Conservation (phyloP, 2,113 vertebrate genomes). For the Phrynocephalus versicolor region DNA sequence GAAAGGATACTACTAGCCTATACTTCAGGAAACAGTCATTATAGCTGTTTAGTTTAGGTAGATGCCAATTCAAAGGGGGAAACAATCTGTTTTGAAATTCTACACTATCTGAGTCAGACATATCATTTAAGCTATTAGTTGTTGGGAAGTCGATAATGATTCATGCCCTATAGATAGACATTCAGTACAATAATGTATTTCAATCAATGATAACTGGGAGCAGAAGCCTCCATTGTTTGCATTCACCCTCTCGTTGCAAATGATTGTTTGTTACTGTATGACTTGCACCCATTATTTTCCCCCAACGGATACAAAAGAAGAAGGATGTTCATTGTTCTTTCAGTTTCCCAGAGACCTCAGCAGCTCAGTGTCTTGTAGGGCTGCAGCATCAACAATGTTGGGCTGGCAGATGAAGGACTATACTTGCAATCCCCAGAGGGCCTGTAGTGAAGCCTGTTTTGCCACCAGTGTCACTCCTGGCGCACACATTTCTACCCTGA, state of each 20-base stretch:
- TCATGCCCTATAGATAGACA: background rate
- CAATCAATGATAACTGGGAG: background rate
- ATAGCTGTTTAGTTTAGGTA: background rate
- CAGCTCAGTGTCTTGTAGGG: background rate
- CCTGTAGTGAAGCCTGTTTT: background rate
- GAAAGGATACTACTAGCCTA: background rate
- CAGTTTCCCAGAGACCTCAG: background rate
- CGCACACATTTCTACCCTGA: background rate
- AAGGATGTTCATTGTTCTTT: background rate
- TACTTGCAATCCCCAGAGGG: background rate
- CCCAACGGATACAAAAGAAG: background rate
- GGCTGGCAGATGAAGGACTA: background rate
- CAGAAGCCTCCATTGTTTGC: background rate
- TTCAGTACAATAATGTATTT: background rate
- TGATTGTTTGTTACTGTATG: background rate
- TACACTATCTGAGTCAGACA: slow-evolving; percentile 5
- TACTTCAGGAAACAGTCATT: background rate
- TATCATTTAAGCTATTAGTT: slow-evolving; percentile 1
- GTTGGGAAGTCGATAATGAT: background rate
- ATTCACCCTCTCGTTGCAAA: background rate
- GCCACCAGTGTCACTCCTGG: background rate
- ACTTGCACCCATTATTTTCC: background rate
- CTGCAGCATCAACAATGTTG: background rate
- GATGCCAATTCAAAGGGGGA: background rate
- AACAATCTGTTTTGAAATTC: background rate